Percentiles rank a stretch among this genome's conserved stretches.
Conservation (phyloP, 2,888 invertebrate species). For the Drosophila recens region DNA sequence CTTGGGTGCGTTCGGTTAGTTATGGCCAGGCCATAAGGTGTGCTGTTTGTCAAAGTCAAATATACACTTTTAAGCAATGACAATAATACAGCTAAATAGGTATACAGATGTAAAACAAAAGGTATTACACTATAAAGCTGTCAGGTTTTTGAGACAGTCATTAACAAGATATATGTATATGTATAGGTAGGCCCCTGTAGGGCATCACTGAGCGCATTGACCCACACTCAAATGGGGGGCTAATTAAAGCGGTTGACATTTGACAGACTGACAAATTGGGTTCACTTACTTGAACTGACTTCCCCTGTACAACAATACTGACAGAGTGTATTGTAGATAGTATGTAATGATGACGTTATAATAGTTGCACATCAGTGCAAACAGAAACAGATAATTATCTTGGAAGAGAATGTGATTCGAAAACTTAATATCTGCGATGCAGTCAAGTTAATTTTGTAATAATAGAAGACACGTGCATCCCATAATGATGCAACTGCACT, state of each 20-base stretch:
- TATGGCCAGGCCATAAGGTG: slow-evolving; percentile 12
- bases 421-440: slow-evolving; percentile 18
- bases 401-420: slow-evolving; percentile 18
- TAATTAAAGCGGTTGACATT: slow-evolving; percentile 47
- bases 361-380: slow-evolving; percentile 49
- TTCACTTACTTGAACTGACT: slow-evolving; percentile 32
- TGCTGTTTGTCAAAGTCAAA: slow-evolving; percentile 42
- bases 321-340: slow-evolving; percentile 13
- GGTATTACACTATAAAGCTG: slow-evolving; percentile 14
- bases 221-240: slow-evolving; percentile 37
- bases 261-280: slow-evolving; percentile 46
- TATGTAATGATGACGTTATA: slow-evolving; percentile 49
- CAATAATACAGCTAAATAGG: neutral
- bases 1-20: slow-evolving; percentile 36
- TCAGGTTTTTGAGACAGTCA: slow-evolving; percentile 7
- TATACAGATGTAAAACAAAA: slow-evolving; percentile 8
- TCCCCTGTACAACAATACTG: slow-evolving; percentile 12
- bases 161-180: neutral
- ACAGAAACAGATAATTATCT: slow-evolving; percentile 44
- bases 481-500: slow-evolving; percentile 24
- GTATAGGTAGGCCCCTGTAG: slow-evolving; percentile 1
- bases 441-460: too few species aligned
- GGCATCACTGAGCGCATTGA: slow-evolving; percentile 50
- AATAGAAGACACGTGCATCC: slow-evolving; percentile 24
- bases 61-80: slow-evolving; percentile 15